Conservation (phyloP, 2,797 vertebrate species). For the Podarcis lilfordi region DNA sequence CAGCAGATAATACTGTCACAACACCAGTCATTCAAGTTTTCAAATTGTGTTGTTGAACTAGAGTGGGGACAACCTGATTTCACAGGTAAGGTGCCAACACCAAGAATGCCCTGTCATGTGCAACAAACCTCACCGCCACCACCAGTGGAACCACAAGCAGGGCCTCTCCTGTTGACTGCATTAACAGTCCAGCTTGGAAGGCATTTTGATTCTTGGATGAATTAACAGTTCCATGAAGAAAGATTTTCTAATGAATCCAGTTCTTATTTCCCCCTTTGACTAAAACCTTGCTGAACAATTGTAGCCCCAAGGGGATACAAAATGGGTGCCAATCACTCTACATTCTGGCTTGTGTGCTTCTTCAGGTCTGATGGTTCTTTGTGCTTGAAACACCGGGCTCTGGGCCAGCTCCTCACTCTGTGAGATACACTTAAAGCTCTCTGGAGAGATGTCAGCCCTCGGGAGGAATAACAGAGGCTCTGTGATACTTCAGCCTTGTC, state of each 20-base stretch:
- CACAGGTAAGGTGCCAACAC: too few relatives aligned
- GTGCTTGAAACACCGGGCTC: neutral
- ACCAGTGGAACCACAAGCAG: too few relatives aligned
- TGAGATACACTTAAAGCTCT: constrained; percentile 21
- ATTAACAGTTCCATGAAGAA: neutral
- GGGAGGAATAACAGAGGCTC: constrained; percentile 7
- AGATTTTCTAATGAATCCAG: neutral
- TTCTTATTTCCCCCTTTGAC: neutral
- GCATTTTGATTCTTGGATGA: neutral
- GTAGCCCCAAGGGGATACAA: neutral
- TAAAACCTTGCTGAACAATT: neutral
- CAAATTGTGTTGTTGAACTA: too few relatives aligned
- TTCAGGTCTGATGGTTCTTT: neutral
- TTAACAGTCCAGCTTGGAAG: too few relatives aligned
- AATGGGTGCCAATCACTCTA: neutral
- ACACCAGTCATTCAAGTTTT: too few relatives aligned
- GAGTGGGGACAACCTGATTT: too few relatives aligned
- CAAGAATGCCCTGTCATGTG: too few relatives aligned
- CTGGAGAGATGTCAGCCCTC: constrained; percentile 4
- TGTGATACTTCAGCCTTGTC: constrained; percentile 14
- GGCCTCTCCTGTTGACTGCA: too few relatives aligned
- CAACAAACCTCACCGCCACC: too few relatives aligned
- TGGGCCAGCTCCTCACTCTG: neutral
- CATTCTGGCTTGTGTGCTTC: neutral
- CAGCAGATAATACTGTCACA: too few relatives aligned